Evolutionary conservation across 2,797 vertebrate genomes (phyloP), one percentile per base, ranked within the genome.

Genomic region (Malacoraja senta): DNA sequence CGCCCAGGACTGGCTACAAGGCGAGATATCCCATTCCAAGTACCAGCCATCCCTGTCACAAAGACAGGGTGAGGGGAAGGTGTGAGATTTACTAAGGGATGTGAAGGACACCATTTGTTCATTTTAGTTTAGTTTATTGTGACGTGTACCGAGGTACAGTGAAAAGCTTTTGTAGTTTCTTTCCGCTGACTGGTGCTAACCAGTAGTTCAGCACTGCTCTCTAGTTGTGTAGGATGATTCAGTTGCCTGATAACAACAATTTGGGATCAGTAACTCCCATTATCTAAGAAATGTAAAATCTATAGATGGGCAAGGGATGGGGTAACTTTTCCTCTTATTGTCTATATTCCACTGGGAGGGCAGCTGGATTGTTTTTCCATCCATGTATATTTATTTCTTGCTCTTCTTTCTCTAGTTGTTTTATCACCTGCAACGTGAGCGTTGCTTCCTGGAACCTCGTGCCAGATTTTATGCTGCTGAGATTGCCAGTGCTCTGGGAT

Each of bases 391-490:
- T 94, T 93, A 94, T 91, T 94, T 94, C 95, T 93, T 96, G 94
- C 96, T 94, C 93, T 93, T 94, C 76, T 65, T 76, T 94, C 94
- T 95, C n/a, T 95, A 99, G 99, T 95, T 99, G 95, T 99, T 99
- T 96, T 99, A 99, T 96, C 99, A 99, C 96, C 97, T 99, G 94
- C 99, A 99, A 96, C 97, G 99, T 94, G 99, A 99, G 93, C 98
- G 98, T 93, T 99, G 98, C 96, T 99, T 99, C 96, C 97, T 99
- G 74, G 99, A 99, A 96, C 99, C 99, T 0, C 96, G 98, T 94
- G 98, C 99, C 76, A 97, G 98, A 81, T 99, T 99, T 96, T 99
- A 99, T 8, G 96, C 99, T 9, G 99, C 98, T 44, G 99, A 99
- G 96, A 99, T 99, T 53, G 98, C 98, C 95, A 99, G 99, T 93